Base-by-base conservation (phyloP, 2,113 vertebrate genomes). In the Lagopus leucura region DNA sequence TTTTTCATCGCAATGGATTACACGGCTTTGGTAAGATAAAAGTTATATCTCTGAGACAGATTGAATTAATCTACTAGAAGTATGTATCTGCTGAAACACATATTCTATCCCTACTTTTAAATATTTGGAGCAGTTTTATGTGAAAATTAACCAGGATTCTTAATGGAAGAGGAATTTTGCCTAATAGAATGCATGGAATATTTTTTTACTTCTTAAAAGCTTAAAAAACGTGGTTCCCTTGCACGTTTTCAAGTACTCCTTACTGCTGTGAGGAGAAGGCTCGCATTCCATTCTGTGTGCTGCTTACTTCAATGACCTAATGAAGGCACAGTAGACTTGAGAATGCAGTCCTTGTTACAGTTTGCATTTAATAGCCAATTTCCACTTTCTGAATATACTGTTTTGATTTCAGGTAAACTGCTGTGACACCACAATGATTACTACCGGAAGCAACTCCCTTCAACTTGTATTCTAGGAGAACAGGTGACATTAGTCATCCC, bases 81-180 rank as follows among this genome's bases (percentile, higher is more conserved):
- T 47, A 43, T 52, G 12, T 94, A 65, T 82, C 93, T 90, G 64
- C 79, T 90, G 79, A 78, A 95, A 86, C 64, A 96, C 82, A 83
- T 88, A 90, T 11, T 90, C 38, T 25, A 34, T 71, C 57, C 47
- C 24, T 86, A 47, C 65, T 94, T 89, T 71, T 61, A 92, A 94
- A 60, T 55, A 89, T 61, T 75, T 91, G 42, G 64, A 88, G 61
- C 65, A 90, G 47, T 7, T 92, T 91, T 91, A 75, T 28, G 10
- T 72, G 57, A 86, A 86, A 87, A 93, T 86, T 86, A 83, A 82
- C 43, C n/a, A 24, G 61, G 36, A 81, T 86, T 91, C 47, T 94
- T 89, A 86, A 72, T 18, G 34, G 75, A 86, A 93, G 57, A 27
- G 61, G 16, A 38, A 82, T 89, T 91, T 93, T 65, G 65, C 47